Evolutionary conservation across 2,888 invertebrate genomes (phyloP), one percentile per base, ranked within the genome.

Genomic region (Leptopilina drosophilae): DNA sequence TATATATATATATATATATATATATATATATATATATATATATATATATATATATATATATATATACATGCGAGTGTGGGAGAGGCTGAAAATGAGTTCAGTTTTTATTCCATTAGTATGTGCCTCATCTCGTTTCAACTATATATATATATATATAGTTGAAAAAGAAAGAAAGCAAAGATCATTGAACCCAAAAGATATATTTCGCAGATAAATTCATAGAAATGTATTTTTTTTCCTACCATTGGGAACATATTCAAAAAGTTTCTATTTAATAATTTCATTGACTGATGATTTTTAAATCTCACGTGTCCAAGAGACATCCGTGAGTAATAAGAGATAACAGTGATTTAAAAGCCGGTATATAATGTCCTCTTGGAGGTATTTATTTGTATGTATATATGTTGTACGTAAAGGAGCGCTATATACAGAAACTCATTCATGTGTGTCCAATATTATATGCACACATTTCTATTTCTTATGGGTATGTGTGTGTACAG

Each of bases 261-360:
- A 33, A 33, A 42, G 42, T 42, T 62, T 62, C 62, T 20, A 62
- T 15, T 62, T 62, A 62, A 62, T 15, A 62, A 20, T 62, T 20
- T 62, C 62, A 20, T 62, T 62, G 62, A 62, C 62, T 62, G 62
- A 62, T 62, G 62, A 62, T 62, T 62, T 62, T 62, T 49, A 62
- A 62, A 62, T 62, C 62, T 62, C 62, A 62, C 62, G 62, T 62
- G 62, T 20, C 20, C 62, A 62, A 62, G 20, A 62, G 15, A 20
- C 62, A 15, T 62, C 62, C 15, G 15, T 20, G 20, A 62, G 62
- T 62, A 62, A 62, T 62, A 62, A 62, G 62, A 62, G 62, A 62
- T 62, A 62, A 69, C 14, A 69, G 69, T 69, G 69, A 73, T 73
- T 73, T 73, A 56, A 73, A 73, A 73, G n/a, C 56, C 33, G 73